Base-by-base conservation (phyloP, 2,888 invertebrate genomes). In the Lepidocyrtoides sp. region DNA sequence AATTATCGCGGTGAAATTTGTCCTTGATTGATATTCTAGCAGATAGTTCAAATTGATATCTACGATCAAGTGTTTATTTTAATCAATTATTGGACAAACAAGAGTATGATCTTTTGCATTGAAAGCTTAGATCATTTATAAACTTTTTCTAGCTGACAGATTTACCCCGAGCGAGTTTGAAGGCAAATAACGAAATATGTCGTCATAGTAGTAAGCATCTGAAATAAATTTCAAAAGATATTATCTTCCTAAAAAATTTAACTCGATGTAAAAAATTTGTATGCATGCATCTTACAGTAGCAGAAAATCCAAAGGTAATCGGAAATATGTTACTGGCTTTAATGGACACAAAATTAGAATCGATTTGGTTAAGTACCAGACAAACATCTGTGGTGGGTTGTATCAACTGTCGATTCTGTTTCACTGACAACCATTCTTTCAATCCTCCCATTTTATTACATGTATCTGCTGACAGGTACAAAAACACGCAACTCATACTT, bases 181-280 rank as follows among this genome's bases (percentile, higher is more conserved):
- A 60, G 26, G 12, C 60, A 60, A 60, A 60, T 60, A 23, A 60
- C 60, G 26, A 60, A 60, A 60, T 60, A 60, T 23, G 60, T 60
- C 0, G 60, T 26, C 60, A 60, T 60, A 3, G 60, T 60, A 60
- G 26, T 26, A 26, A 60, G 12, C 5, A 60, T 23, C 60, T 60
- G 10, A 17, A 54, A 54, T 2, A 17, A 17, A 54, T 36, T 4
- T 4, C 17, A 17, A 54, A 17, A 7, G 1, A 54, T 2, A n/a
- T 12, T 17, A 17, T 4, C 17, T 3, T n/a, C n/a, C n/a, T n/a
- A n/a, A n/a, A n/a, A n/a, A 2, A 54, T 54, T 54, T 12, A n/a
- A 54, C 17, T 17, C 0, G 17, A 1, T 12, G 17, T 54, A 12
- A 4, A 54, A 17, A 17, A 17, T 54, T 14, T 26, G 23, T 26